These are phyloP conservation scores for Aldabrachelys gigantea DNA, from an alignment of 2,113 vertebrate genomes.

Conservation along the genomic window DNA sequence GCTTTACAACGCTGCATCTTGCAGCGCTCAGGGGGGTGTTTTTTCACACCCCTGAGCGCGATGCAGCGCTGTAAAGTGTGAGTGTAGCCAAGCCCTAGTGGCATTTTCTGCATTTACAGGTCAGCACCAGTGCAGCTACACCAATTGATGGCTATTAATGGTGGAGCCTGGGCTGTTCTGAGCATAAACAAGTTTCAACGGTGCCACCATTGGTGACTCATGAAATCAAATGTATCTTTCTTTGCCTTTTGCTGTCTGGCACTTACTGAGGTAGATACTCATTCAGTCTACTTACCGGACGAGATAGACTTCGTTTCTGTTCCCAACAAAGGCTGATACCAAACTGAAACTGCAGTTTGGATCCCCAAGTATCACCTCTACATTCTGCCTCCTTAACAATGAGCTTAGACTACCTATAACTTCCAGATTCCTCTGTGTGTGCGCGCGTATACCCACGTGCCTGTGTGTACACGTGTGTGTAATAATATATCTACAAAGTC, in stretches of 20 bases:
- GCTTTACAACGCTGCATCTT: too few species aligned
- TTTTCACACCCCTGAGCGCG: too few species aligned
- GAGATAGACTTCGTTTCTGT: conserved; percentile 33
- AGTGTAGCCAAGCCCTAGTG: neutral
- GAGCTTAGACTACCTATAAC: neutral
- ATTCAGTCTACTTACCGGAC: conserved; percentile 26
- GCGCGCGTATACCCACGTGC: too few species aligned
- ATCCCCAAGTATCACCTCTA: neutral
- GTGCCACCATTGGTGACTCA: neutral
- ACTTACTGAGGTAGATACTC: neutral
- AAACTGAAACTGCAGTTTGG: conserved; percentile 27
- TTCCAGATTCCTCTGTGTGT: neutral
- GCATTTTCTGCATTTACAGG: neutral
- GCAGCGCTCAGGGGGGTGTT: too few species aligned
- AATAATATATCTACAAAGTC: neutral
- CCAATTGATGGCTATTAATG: neutral
- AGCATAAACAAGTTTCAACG: neutral
- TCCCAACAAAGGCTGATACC: neutral
- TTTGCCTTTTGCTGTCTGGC: conserved; percentile 11
- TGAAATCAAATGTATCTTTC: conserved; percentile 2
- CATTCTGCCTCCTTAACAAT: neutral
- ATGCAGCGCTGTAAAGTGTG: too few species aligned
- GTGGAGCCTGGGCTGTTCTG: neutral
- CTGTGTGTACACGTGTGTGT: too few species aligned
- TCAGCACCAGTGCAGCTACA: neutral